Conservation (phyloP, 2,797 vertebrate genomes). For the Clarias fuscus region DNA sequence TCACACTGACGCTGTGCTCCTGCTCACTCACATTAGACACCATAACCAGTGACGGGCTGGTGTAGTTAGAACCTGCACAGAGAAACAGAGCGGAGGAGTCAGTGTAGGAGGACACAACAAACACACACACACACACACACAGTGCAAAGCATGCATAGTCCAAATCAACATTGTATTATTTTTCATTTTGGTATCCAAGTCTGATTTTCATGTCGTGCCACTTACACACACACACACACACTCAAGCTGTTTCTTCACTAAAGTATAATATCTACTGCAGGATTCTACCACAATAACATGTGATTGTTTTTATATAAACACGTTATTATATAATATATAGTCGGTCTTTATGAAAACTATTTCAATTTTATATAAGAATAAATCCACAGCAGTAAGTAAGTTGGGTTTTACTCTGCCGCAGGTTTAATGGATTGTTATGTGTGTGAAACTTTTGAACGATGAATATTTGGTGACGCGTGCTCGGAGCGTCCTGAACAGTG, state of each 20-base stretch:
- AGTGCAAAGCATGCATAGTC: background rate
- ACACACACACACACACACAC: conserved; percentile 21
- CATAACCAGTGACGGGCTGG: conserved; percentile 83
- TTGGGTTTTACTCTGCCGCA: no score
- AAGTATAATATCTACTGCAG: background rate
- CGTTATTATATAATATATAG: no score
- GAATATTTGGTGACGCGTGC: background rate
- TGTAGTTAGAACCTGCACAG: conserved; percentile 84
- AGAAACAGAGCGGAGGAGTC: background rate
- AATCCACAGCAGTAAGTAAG: background rate
- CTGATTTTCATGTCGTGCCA: background rate
- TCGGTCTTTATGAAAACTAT: no score
- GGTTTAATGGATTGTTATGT: background rate
- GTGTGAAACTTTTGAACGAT: background rate
- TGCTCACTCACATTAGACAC: conserved; percentile 78
- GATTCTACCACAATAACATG: background rate
- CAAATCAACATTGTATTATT: background rate
- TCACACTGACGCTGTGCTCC: conserved; percentile 82
- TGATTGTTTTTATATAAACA: background rate
- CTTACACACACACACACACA: conserved; percentile 32
- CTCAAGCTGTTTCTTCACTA: background rate
- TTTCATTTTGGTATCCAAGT: background rate
- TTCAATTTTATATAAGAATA: background rate
- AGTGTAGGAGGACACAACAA: background rate
- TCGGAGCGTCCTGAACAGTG: background rate